Evolutionary conservation across 2,888 invertebrate species (phyloP).

Genomic region (Heliconius charithonia): DNA sequence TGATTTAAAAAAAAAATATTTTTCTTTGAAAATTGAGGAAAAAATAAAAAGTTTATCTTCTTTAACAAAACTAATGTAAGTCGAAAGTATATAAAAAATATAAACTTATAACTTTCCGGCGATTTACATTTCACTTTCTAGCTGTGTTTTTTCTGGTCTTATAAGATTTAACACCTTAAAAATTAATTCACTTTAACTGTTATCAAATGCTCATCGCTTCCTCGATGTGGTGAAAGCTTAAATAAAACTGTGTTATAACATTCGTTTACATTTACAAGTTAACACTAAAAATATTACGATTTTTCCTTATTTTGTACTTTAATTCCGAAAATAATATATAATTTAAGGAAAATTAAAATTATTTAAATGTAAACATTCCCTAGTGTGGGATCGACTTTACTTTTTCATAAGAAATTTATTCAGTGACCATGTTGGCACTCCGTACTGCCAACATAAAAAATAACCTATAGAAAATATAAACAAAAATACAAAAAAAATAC

Average conservation of each 20-base stretch:
- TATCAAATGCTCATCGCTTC: slow-evolving; percentile 16
- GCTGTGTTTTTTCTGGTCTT: neutral
- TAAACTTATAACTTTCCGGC: neutral
- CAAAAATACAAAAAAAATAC: neutral
- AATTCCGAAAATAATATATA: no score
- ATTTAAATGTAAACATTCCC: neutral
- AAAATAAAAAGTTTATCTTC: no score
- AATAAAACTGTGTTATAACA: slow-evolving; percentile 4
- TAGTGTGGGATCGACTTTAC: neutral
- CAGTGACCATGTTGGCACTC: neutral
- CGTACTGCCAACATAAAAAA: neutral
- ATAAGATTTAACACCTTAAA: neutral
- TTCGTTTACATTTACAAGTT: neutral
- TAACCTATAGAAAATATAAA: neutral
- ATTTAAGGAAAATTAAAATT: no score
- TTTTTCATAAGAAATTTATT: neutral
- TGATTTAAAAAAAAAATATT: no score
- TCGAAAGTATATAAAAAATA: neutral
- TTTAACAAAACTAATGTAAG: neutral
- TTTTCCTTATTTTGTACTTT: neutral
- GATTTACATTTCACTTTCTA: neutral
- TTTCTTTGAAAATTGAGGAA: no score
- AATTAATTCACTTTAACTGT: neutral
- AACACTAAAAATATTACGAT: neutral
- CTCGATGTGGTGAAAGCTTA: slow-evolving; percentile 27